Percentiles rank a stretch among this genome's conserved stretches.
phyloP scores from a whole-genome alignment of 2,888 invertebrate species.

The Erpobdella octoculata region DNA sequence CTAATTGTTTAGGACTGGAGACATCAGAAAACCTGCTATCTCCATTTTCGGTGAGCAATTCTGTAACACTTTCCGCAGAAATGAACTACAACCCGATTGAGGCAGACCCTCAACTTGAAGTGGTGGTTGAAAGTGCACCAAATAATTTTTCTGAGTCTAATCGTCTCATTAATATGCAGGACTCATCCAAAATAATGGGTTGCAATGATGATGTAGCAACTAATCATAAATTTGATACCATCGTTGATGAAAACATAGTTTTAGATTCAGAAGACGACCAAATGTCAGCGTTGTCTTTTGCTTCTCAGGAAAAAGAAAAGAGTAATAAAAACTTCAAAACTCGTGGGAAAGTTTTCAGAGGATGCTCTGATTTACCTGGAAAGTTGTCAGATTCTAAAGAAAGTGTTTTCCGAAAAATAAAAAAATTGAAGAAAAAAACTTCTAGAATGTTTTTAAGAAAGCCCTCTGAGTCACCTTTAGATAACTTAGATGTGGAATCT shows the following conservation, averaged over 20 bases:
- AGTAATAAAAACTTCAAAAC: not conserved
- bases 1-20: not conserved
- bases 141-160: too few species aligned
- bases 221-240: not conserved
- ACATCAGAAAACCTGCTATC: not conserved
- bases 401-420: not conserved
- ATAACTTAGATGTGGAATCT: not conserved
- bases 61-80: not conserved
- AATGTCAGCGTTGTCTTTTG: too few species aligned
- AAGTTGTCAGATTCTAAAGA: not conserved
- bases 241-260: not conserved
- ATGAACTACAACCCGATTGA: not conserved
- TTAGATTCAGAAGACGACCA: not conserved
- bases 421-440: not conserved
- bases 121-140: conserved; percentile 5
- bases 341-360: not conserved
- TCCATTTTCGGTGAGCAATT: not conserved
- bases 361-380: not conserved
- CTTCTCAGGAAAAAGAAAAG: too few species aligned
- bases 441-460: not conserved
- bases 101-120: conserved; percentile 2
- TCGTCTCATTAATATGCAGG: too few species aligned
- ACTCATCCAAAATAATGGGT: not conserved
- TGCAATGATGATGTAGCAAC: not conserved
- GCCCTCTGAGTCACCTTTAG: not conserved